Percentiles rank a stretch among this genome's conserved stretches.
Conservation (phyloP, 2,888 invertebrate genomes). For the Cataglyphis albicans region DNA sequence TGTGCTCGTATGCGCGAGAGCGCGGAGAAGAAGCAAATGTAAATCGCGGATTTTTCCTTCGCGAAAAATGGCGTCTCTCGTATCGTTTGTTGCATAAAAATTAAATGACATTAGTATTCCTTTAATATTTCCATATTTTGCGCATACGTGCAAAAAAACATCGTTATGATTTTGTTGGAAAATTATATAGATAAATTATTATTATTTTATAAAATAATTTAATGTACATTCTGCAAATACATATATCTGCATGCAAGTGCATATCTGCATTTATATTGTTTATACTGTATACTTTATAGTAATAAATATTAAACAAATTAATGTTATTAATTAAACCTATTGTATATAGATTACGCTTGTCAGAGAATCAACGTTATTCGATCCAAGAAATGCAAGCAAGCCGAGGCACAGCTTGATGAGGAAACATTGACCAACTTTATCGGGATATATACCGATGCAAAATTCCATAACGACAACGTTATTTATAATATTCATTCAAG, state of each 20-base stretch:
- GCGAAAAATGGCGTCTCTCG: conserved; percentile 66
- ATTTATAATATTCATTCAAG: conserved; percentile 9
- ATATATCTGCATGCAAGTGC: background rate
- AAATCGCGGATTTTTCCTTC: conserved; percentile 58
- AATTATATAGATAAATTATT: background rate
- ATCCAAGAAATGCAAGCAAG: conserved; percentile 23
- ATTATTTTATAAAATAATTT: background rate
- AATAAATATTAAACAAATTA: background rate
- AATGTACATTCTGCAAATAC: background rate
- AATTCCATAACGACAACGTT: conserved; percentile 11
- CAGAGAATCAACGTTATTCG: background rate
- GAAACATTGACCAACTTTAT: conserved; percentile 21
- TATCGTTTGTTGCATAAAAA: background rate
- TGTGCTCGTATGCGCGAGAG: conserved; percentile 50
- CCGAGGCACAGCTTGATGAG: background rate
- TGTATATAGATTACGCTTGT: background rate
- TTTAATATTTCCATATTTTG: background rate
- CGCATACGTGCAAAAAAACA: background rate
- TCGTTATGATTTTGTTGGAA: background rate
- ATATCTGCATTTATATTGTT: background rate
- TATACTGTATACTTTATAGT: background rate
- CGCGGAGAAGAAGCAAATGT: conserved; percentile 55
- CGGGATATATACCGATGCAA: background rate
- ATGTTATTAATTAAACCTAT: background rate
- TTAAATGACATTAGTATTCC: background rate